A percentile compares a stretch with the other conserved stretches of the same genome.
Conservation (phyloP, 2,888 invertebrate genomes). For the Harpalus rufipes region DNA sequence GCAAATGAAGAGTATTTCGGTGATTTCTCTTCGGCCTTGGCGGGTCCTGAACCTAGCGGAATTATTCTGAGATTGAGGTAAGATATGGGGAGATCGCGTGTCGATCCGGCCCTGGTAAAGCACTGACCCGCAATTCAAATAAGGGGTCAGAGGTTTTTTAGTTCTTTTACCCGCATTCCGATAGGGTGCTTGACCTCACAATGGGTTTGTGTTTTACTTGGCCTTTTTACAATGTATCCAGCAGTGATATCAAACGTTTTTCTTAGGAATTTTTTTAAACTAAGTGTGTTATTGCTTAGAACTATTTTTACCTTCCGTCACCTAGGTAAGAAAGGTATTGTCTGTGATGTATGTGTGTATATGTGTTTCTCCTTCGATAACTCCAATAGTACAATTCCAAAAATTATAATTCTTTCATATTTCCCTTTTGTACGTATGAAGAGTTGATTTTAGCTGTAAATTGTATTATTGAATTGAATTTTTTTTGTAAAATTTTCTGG, state of each 20-base stretch:
- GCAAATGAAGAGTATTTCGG: constrained; percentile 18
- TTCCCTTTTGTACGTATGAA: too few species aligned
- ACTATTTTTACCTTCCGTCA: too few species aligned
- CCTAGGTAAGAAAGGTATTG: too few species aligned
- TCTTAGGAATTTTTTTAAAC: too few species aligned
- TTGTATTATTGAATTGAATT: too few species aligned
- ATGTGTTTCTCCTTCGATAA: too few species aligned
- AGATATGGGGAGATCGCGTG: constrained; percentile 29
- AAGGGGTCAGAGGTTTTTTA: constrained; percentile 39
- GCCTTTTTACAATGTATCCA: neutral
- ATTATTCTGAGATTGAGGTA: constrained; percentile 8
- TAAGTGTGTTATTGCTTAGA: too few species aligned
- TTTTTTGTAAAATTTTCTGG: too few species aligned
- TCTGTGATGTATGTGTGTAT: too few species aligned
- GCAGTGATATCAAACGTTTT: neutral
- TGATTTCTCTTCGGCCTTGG: constrained; percentile 22
- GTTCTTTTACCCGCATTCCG: constrained; percentile 21
- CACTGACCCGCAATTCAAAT: constrained; percentile 30
- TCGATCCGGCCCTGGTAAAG: constrained; percentile 3
- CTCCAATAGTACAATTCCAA: too few species aligned
- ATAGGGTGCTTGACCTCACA: constrained; percentile 1
- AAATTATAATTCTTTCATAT: too few species aligned
- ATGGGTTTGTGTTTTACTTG: neutral
- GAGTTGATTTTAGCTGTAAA: too few species aligned
- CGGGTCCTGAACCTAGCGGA: constrained; percentile 10